Conservation (phyloP, 2,113 vertebrate genomes). For the Hydropotes inermis region DNA sequence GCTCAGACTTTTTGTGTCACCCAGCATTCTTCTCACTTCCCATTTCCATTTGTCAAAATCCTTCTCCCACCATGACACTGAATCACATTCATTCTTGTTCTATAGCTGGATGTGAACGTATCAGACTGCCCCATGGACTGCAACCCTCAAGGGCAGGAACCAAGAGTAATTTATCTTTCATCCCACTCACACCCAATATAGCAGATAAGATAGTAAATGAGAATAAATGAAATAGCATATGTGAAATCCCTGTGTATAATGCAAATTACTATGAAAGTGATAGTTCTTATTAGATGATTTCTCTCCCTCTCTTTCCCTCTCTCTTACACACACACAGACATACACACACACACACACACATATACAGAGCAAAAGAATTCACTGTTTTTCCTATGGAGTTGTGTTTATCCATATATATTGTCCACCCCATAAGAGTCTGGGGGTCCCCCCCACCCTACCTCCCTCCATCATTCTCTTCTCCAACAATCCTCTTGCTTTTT, state of each 20-base stretch:
- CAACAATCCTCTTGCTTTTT: background rate
- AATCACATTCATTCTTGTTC: conserved; percentile 34
- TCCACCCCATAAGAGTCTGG: background rate
- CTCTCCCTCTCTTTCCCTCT: background rate
- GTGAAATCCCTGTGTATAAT: conserved; percentile 38
- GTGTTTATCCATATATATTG: background rate
- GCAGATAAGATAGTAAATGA: conserved; percentile 46
- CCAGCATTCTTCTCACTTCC: background rate
- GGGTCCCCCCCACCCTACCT: background rate
- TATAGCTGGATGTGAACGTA: conserved; percentile 15
- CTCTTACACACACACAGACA: background rate
- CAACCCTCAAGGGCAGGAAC: conserved; percentile 10
- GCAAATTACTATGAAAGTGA: conserved; percentile 30
- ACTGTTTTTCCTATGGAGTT: background rate
- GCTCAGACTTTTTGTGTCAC: background rate
- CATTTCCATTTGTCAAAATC: conserved; percentile 19
- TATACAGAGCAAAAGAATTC: background rate
- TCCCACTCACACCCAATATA: conserved; percentile 24
- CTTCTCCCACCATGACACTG: background rate
- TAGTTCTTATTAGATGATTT: conserved; percentile 12
- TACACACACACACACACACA: background rate
- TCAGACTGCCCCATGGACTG: background rate
- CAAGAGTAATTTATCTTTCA: conserved; percentile 44
- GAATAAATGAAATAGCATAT: conserved; percentile 60
- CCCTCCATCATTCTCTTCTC: background rate